Evolutionary conservation across 1,140 invertebrate species (phyloP), one percentile per base, ranked within the genome.

Genomic region (Musca vetustissima): DNA sequence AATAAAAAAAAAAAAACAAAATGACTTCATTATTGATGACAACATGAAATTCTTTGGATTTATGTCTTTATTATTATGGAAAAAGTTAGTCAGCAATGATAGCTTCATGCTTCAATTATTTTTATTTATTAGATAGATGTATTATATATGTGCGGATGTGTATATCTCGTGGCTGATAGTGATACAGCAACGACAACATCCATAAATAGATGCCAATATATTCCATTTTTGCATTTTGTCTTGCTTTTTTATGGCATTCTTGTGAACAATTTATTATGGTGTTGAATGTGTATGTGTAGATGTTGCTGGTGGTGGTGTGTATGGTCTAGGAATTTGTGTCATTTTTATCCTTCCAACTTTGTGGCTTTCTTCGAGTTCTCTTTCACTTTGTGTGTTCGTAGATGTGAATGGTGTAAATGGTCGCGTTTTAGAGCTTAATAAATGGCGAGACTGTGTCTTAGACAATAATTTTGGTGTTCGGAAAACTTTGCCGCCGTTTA

Each of bases 341-440:
- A 19, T 61, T 61, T n/a, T 19, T 9, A 36, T 61, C 6, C 11
- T 36, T 8, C 28, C 28, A 28, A 28, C 28, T 4, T 4, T 28
- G 28, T 28, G 28, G 28, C 8, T 28, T 28, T 28, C 8, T 28
- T 4, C 8, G 28, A 28, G 28, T 32, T 8, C 25, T 36, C 4
- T 21, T 19, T 52, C 7, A 9, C 9, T 19, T 52, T 52, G 49
- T 52, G 17, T 28, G 28, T 28, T n/a, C n/a, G n/a, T n/a, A n/a
- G n/a, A 8, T 28, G 28, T 7, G 15, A 19, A 61, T 7, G n/a
- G 36, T 36, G 17, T 61, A 61, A 24, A 43, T 61, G 57, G 57
- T 61, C 57, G 57, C 57, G 57, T 61, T 61, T 43, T 21, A 43
- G 6, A 32, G 57, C 57, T 61, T 61, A 61, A 61, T 61, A 43